Evolutionary conservation across 2,113 vertebrate species (phyloP).

Genomic region (Ammodytes dubius): DNA sequence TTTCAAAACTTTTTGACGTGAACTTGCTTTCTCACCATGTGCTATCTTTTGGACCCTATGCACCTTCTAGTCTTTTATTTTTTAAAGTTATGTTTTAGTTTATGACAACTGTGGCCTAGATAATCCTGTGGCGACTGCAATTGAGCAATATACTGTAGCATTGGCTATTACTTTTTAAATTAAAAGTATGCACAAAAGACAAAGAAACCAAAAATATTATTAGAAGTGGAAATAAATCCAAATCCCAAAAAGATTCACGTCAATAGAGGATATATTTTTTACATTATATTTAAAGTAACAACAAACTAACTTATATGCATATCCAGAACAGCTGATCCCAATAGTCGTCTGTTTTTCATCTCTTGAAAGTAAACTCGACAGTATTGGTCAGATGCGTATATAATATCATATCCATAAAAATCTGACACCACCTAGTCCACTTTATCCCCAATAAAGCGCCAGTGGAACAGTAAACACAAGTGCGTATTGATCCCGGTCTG

Average conservation of each 20-base stretch:
- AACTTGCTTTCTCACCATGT: neutral
- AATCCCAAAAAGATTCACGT: neutral
- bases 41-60: too few relatives aligned
- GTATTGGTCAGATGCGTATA: neutral
- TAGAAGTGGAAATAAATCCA: neutral
- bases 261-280: neutral
- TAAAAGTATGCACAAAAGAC: neutral
- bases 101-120: neutral
- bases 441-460: slow-evolving; percentile 32
- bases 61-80: neutral
- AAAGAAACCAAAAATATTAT: neutral
- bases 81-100: neutral
- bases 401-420: slow-evolving; percentile 23
- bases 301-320: neutral
- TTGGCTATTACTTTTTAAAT: neutral
- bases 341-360: slow-evolving; percentile 18
- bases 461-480: slow-evolving; percentile 40
- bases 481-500: slow-evolving; percentile 34
- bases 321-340: neutral
- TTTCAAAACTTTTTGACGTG: too few relatives aligned
- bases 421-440: slow-evolving; percentile 1
- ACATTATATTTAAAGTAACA: neutral
- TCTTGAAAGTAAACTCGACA: neutral
- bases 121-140: neutral
- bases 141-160: neutral